Base-by-base conservation (phyloP, 1,140 invertebrate species). In the Polypedilum pembai region DNA sequence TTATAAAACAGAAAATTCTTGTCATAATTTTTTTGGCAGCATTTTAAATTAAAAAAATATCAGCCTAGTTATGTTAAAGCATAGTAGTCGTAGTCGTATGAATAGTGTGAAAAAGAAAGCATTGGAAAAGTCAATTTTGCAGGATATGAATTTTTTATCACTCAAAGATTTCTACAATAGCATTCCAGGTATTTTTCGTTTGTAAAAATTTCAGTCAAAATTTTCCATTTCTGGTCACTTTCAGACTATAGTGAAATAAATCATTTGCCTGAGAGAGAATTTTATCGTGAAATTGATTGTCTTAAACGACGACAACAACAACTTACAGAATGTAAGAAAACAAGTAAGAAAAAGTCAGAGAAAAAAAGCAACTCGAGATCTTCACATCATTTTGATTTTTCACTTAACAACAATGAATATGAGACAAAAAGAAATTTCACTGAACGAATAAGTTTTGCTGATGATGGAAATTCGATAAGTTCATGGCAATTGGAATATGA, bases 121-220 rank as follows among this genome's bases (percentile, higher is more conserved):
- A 20, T 18, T 69, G 7, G 65, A 21, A 18, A 69, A 18, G 20
- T 20, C 65, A 18, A 18, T 69, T 20, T 20, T 69, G 20, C 65
- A 69, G 20, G 65, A 69, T 69, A 69, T 69, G 65, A 69, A 69
- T 20, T 69, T 69, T 69, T 69, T 69, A 21, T 77, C 79, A 0
- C 75, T 82, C 63, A 79, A 79, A 41, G 81, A 80, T 73, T 80
- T 82, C 75, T 82, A 82, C 72, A 80, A 82, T 45, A 82, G 81
- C 73, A 82, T 82, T 77, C 81, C 81, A 74, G 79, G 81, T 81
- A 5, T 41, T 4, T 56, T 56, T 56, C 41, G 4, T 56, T n/a
- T 56, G 45, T 12, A 56, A 56, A n/a, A 33, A 33, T 33, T 33
- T 33, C 24, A 56, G 45, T 4, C 41, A 45, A 33, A 33, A 56